Evolutionary conservation across 1,140 invertebrate genomes (phyloP), one percentile per base, ranked within the genome.

Genomic region (Phocides pigmalion): DNA sequence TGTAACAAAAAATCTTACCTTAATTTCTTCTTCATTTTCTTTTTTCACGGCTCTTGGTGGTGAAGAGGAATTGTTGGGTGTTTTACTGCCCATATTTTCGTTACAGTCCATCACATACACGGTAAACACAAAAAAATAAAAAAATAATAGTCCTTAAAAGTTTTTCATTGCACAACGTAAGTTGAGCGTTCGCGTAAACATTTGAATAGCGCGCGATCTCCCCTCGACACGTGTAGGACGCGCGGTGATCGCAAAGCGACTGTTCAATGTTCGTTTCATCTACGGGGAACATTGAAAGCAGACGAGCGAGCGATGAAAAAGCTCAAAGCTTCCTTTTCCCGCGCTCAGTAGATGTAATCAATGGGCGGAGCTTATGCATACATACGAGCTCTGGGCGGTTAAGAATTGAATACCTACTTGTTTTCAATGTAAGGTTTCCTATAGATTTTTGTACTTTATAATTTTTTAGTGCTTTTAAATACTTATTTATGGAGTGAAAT

Each of bases 11-110:
- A 44, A 53, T 62, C 70, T 77, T 81, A 92, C 91, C 87, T 92
- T 92, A 62, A 92, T 92, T 79, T 92, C 91, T 78, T 92, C 91
- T 79, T 92, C 91, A 62, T 87, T 90, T 67, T 92, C 90, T 73
- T 92, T 92, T 79, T 92, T 92, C 68, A 92, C 84, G 9, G 84
- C 62, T 58, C 81, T 76, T 3, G 84, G 80, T 17, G 90, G 84
- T 25, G 87, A 78, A 22, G 79, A 68, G n/a, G 80, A 63, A 16
- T 85, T 78, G 4, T 56, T 54, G 5, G 81, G 68, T 11, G 78
- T 72, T 66, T 84, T 87, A 65, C 71, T 84, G 72, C 82, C 84
- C 90, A 92, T 92, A 51, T 59, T 68, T 50, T 41, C 19, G 15
- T 12, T 20, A 73, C 59, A 72, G 56, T 72, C 62, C 77, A 76